These are phyloP conservation scores for Acanthurus leucopareius DNA, from an alignment of 2,797 vertebrate species.

Conservation along the genomic window DNA sequence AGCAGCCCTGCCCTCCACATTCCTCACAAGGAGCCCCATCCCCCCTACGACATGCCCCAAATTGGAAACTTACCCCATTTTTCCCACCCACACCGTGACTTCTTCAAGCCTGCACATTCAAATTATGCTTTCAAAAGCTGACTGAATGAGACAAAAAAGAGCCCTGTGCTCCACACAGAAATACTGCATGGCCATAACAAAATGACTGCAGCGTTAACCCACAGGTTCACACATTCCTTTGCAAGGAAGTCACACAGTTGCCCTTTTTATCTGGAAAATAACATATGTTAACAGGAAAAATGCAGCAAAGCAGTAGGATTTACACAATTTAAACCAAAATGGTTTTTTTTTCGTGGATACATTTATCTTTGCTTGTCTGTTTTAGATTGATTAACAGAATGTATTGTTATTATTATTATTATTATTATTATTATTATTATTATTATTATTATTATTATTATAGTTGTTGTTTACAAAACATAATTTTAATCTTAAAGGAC, in stretches of 20 bases:
- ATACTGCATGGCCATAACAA: slow-evolving; percentile 29
- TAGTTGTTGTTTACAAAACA: too few relatives aligned
- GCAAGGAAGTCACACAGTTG: slow-evolving; percentile 11
- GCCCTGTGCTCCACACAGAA: slow-evolving; percentile 23
- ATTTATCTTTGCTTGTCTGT: background rate
- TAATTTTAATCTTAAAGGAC: too few relatives aligned
- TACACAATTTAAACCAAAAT: background rate
- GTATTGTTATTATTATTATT: background rate
- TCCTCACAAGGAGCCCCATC: slow-evolving; percentile 86
- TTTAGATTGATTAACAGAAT: background rate
- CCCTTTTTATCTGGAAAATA: slow-evolving; percentile 6
- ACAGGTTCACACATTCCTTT: slow-evolving; percentile 20
- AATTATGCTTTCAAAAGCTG: slow-evolving; percentile 69
- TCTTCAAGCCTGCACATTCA: slow-evolving; percentile 72
- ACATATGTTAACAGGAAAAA: slow-evolving; percentile 1
- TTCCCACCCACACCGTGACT: slow-evolving; percentile 82
- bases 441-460: too few relatives aligned
- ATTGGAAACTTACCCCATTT: slow-evolving; percentile 83
- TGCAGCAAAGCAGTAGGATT: background rate
- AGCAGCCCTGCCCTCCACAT: slow-evolving; percentile 84
- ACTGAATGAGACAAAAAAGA: slow-evolving; percentile 31
- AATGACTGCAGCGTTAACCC: slow-evolving; percentile 49
- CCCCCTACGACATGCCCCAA: slow-evolving; percentile 80
- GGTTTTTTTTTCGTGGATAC: background rate
- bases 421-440: background rate